phyloP scores from a whole-genome alignment of 1,140 invertebrate species.

The Copidosoma floridanum region DNA sequence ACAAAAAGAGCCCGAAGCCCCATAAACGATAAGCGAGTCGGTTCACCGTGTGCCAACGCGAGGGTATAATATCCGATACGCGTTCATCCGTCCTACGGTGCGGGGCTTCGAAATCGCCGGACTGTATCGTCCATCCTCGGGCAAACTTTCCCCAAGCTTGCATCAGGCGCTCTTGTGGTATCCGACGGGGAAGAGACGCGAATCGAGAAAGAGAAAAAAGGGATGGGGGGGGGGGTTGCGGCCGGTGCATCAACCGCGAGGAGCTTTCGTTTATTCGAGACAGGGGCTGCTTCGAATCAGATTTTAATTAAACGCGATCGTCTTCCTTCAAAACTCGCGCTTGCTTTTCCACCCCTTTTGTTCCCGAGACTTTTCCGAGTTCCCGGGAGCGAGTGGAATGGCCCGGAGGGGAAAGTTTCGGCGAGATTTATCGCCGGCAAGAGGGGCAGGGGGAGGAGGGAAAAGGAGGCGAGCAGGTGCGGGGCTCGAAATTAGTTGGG shows the following conservation, averaged over 20 bases:
- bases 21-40: too few species aligned
- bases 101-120: not conserved
- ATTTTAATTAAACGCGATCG: slow-evolving; percentile 60
- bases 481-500: slow-evolving; percentile 46
- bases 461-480: slow-evolving; percentile 42
- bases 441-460: slow-evolving; percentile 2
- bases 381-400: too few species aligned
- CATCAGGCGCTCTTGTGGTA: not conserved
- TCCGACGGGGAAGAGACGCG: not conserved
- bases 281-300: too few species aligned
- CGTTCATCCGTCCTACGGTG: too few species aligned
- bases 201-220: not conserved
- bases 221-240: slow-evolving; percentile 25
- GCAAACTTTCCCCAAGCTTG: slow-evolving; percentile 5
- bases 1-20: too few species aligned
- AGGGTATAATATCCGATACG: too few species aligned
- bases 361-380: too few species aligned
- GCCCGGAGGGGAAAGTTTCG: slow-evolving; percentile 25
- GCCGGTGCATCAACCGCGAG: slow-evolving; percentile 54
- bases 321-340: too few species aligned
- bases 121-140: not conserved
- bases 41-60: too few species aligned
- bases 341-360: slow-evolving; percentile 12
- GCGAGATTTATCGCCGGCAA: slow-evolving; percentile 1
- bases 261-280: too few species aligned